Base-by-base conservation (phyloP, 2,113 vertebrate species). In the Tilapia sparmanii region DNA sequence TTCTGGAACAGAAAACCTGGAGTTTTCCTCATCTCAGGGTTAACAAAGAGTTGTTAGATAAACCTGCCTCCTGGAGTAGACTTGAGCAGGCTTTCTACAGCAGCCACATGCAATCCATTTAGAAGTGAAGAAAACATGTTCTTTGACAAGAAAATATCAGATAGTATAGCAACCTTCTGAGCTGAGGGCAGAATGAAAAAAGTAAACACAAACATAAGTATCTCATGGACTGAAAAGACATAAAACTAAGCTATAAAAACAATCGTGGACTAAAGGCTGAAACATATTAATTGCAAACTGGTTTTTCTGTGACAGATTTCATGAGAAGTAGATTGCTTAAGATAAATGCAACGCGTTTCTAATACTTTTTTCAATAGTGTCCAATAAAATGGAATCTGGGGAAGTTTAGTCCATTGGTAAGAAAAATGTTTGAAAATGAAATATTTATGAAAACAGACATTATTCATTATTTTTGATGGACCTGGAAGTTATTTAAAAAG, bases 231-330 rank as follows among this genome's bases (percentile, higher is more conserved):
- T 68, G 26, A 78, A 35, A 63, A 24, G 33, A 55, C 78, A 85
- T 18, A 83, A 80, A 78, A 84, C 29, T 88, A 90, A 94, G 92
- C 89, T 94, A 89, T 86, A 83, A 90, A 93, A 89, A 90, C 83
- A 91, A 86, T 94, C 71, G 87, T n/a, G 12, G 33, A 35, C 40
- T 78, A 8, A 35, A 55, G 82, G 22, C 81, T 92, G 91, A 84
- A 83, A 89, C 86, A 54, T 42, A 85, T 9, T 33, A 12, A 76
- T 88, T 91, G 83, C 8, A 55, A 84, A 80, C 6, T 24, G 10
- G 2, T 61, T 35, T 57, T 11, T 42, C 6, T 38, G 18, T 10
- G 12, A 54, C 33, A 42, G 31, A 1, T 54, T 31, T 78, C 71
- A 50, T 50, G 10, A 78, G 29, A 47, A 76, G 24, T 26, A 78